Evolutionary conservation across 2,888 invertebrate genomes (phyloP).

Genomic region (Caenorhabditis becei): DNA sequence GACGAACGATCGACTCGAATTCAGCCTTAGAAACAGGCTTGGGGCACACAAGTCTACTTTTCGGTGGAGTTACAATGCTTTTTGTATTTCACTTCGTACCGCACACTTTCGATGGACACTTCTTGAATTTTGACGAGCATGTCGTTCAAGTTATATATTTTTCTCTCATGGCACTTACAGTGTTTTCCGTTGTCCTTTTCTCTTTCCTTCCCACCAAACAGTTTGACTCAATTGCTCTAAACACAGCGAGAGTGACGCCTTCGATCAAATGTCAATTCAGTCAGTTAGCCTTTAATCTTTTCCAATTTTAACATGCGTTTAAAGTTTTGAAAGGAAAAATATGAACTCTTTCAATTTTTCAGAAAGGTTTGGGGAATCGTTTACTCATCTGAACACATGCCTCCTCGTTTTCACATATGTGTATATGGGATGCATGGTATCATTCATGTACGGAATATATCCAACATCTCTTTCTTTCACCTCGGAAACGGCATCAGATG

Average conservation of each 20-base stretch:
- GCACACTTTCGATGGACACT: slow-evolving; percentile 54
- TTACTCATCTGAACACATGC: slow-evolving; percentile 51
- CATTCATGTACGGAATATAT: slow-evolving; percentile 63
- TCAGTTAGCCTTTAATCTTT: slow-evolving; percentile 40
- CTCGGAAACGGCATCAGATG: slow-evolving; percentile 49
- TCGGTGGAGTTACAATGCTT: slow-evolving; percentile 59
- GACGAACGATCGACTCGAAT: slow-evolving; percentile 61
- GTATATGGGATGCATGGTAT: slow-evolving; percentile 64
- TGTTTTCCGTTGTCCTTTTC: slow-evolving; percentile 54
- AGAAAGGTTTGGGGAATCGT: slow-evolving; percentile 53
- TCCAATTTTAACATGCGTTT: too few relatives aligned
- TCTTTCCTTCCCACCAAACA: slow-evolving; percentile 61
- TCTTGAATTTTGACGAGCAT: slow-evolving; percentile 55
- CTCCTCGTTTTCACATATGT: slow-evolving; percentile 58
- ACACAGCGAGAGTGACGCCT: slow-evolving; percentile 40
- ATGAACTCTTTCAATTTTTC: slow-evolving; percentile 22
- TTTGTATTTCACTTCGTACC: slow-evolving; percentile 60
- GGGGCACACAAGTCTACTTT: slow-evolving; percentile 57
- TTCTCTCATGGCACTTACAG: slow-evolving; percentile 55
- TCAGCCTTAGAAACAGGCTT: slow-evolving; percentile 62
- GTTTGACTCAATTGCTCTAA: slow-evolving; percentile 61
- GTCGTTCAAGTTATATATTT: slow-evolving; percentile 62
- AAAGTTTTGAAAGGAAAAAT: slow-evolving; percentile 4
- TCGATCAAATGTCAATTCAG: slow-evolving; percentile 42
- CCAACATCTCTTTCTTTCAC: slow-evolving; percentile 63